Evolutionary conservation across 2,888 invertebrate genomes (phyloP).

Genomic region (Ophioninae sp.): DNA sequence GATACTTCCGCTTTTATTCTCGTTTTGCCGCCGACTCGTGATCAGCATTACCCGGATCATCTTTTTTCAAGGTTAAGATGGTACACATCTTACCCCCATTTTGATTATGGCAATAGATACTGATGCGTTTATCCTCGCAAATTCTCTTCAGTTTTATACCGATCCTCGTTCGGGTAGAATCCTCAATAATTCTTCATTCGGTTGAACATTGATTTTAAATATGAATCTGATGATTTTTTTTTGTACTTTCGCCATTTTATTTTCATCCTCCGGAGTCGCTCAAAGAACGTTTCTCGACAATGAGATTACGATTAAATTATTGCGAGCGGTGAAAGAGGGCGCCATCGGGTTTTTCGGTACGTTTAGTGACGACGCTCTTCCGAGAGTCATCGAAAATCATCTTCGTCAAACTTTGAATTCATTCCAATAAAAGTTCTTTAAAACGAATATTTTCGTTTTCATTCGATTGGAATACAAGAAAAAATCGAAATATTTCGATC

Average conservation of each 20-base stretch:
- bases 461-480: not conserved
- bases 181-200: not conserved
- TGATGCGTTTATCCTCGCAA: not conserved
- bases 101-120: not conserved
- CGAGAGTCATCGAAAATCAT: not conserved
- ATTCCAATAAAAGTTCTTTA: not conserved
- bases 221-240: constrained; percentile 24
- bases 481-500: not conserved
- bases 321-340: constrained; percentile 63
- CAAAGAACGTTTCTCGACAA: constrained; percentile 70
- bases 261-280: not conserved
- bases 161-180: constrained; percentile 24
- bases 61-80: constrained; percentile 31
- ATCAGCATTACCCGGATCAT: constrained; percentile 15
- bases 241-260: not conserved
- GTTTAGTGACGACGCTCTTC: constrained; percentile 30
- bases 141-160: constrained; percentile 24
- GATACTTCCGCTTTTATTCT: not conserved
- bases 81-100: not conserved
- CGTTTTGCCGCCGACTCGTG: not conserved
- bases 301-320: constrained; percentile 61
- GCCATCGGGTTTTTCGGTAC: constrained; percentile 66
- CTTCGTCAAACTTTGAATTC: not conserved
- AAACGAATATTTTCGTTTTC: not conserved
- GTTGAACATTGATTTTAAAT: not conserved